Evolutionary conservation across 1,140 invertebrate genomes (phyloP), one percentile per base, ranked within the genome.

Genomic region (Neomicropteryx cornuta): DNA sequence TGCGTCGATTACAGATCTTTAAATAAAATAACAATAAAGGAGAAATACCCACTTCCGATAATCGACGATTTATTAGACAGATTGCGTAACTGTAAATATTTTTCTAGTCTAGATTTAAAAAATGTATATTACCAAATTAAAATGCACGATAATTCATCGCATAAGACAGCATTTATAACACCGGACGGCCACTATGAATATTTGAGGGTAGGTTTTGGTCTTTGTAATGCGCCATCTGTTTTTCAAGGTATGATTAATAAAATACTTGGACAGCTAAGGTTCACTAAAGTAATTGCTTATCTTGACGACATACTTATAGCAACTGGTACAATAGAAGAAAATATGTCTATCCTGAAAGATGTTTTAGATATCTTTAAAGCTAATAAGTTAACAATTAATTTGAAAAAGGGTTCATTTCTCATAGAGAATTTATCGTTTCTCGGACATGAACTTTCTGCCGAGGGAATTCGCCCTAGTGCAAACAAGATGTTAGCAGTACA

Each of bases 181-280:
- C 51, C 49, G 1, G 21, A 51, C 11, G 54, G 62, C 3, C 50
- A 55, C 18, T 72, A 45, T 24, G 51, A 55, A 36, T 60, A 50
- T 38, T 28, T 38, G 5, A 35, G 44, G 2, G 42, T 56, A 19
- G 52, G 51, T 0, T 56, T 58, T 40, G 55, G 53, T 4, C 28
- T 56, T 23, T 44, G 42, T 2, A 53, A 52, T 30, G 41, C 33
- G 0, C 47, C 45, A 31, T 28, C 42, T 2, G 28, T 28, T 17
- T 51, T 52, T 28, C 48, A 44, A 39, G 43, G 44, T 0, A 3
- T 44, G 0, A 46, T 55, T 1, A 50, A 51, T 41, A 43, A 32
- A 36, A 38, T 46, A 1, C 11, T 55, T 1, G 43, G 45, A 4
- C 27, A 24, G 16, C 38, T 48, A 16, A 34, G 42, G 6, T 37